A percentile compares a stretch with the other conserved stretches of the same genome.
Conservation (phyloP, 1,140 invertebrate species). For the Drosophila elegans region DNA sequence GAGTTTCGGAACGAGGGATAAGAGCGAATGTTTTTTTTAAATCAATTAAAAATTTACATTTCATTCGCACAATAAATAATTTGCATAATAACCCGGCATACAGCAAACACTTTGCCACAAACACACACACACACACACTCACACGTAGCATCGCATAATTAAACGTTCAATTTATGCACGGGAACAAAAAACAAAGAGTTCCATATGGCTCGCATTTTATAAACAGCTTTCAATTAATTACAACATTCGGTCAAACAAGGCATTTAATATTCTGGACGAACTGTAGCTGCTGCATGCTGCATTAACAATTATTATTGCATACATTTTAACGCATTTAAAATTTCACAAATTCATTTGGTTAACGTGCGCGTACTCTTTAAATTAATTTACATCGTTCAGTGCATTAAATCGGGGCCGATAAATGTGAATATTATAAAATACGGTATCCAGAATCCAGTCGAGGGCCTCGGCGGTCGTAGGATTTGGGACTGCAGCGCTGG, state of each 20-base stretch:
- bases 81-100: constrained; percentile 64
- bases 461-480: constrained; percentile 1
- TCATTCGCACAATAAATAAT: constrained; percentile 79
- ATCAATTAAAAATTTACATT: constrained; percentile 83
- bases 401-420: not conserved
- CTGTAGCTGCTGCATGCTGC: constrained; percentile 24
- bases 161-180: constrained; percentile 41
- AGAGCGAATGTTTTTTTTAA: constrained; percentile 34
- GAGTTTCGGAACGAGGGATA: constrained; percentile 37
- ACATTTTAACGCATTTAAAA: constrained; percentile 41
- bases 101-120: constrained; percentile 10
- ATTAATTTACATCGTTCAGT: constrained; percentile 18
- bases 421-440: not conserved
- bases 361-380: constrained; percentile 14
- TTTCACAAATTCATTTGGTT: constrained; percentile 32
- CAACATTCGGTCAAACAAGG: constrained; percentile 38
- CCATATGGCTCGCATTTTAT: constrained; percentile 42
- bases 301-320: constrained; percentile 59
- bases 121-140: constrained; percentile 14
- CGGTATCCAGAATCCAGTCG: not conserved
- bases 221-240: constrained; percentile 76
- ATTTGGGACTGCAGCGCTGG: constrained; percentile 29
- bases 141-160: constrained; percentile 29
- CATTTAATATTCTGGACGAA: constrained; percentile 40
- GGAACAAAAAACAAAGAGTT: constrained; percentile 27